Evolutionary conservation across 1,140 invertebrate genomes (phyloP).

Genomic region (Scaptomyza pallida): DNA sequence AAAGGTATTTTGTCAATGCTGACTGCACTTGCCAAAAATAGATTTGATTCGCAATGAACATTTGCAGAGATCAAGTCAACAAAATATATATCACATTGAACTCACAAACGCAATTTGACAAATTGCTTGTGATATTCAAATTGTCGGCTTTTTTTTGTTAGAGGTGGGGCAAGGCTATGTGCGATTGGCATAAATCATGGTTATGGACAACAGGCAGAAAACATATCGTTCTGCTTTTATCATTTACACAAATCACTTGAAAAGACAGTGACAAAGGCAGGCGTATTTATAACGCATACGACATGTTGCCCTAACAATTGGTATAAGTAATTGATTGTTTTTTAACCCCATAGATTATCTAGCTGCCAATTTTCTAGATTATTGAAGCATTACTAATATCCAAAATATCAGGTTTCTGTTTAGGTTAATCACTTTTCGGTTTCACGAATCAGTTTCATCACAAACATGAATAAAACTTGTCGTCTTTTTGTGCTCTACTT

Average conservation of each 20-base stretch:
- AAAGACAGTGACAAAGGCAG: constrained; percentile 26
- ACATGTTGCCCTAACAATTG: neutral
- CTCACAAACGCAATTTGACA: constrained; percentile 62
- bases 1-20: constrained; percentile 50
- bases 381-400: neutral
- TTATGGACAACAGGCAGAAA: constrained; percentile 36
- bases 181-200: constrained; percentile 71
- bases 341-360: neutral
- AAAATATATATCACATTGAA: too few species aligned
- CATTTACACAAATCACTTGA: constrained; percentile 23
- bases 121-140: constrained; percentile 71
- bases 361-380: too few species aligned
- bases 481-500: too few species aligned
- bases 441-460: too few species aligned
- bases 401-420: too few species aligned
- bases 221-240: constrained; percentile 45
- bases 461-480: too few species aligned
- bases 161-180: constrained; percentile 48
- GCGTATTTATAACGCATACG: constrained; percentile 10
- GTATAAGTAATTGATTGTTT: neutral
- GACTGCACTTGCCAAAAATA: constrained; percentile 64
- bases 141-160: constrained; percentile 16
- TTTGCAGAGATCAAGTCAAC: constrained; percentile 26
- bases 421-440: too few species aligned
- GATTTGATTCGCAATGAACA: constrained; percentile 37